Evolutionary conservation across 2,113 vertebrate genomes (phyloP).

Genomic region (Ceyx melanurus): DNA sequence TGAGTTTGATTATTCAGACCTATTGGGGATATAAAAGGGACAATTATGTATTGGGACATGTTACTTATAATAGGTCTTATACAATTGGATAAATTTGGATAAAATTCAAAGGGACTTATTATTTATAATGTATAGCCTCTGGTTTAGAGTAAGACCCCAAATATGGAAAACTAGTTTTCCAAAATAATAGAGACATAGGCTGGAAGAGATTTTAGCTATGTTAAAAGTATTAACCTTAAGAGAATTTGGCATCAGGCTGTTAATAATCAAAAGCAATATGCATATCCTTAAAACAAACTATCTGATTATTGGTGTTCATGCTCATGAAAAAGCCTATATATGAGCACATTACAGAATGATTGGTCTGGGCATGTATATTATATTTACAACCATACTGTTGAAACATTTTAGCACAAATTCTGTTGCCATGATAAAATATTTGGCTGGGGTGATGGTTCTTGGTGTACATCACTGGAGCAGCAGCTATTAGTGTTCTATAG

Average conservation of each 20-base stretch:
- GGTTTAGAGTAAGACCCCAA: neutral
- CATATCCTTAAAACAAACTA: neutral
- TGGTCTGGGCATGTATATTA: neutral
- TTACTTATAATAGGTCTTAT: no score
- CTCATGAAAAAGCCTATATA: neutral
- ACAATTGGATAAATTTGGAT: no score
- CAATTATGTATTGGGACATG: no score
- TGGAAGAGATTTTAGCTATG: neutral
- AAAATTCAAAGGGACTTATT: no score
- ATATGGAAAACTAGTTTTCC: neutral
- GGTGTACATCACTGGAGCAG: slow-evolving; percentile 64
- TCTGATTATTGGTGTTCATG: neutral
- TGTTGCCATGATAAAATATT: slow-evolving; percentile 52
- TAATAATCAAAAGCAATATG: neutral
- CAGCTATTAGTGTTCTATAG: slow-evolving; percentile 63
- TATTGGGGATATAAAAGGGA: neutral
- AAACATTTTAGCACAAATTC: slow-evolving; percentile 22
- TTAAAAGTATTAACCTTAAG: neutral
- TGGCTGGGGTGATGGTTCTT: slow-evolving; percentile 41
- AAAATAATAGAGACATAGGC: neutral
- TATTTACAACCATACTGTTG: slow-evolving; percentile 29
- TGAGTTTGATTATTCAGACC: no score
- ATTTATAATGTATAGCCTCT: neutral
- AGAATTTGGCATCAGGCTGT: neutral
- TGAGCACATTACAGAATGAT: neutral